Evolutionary conservation across 2,797 vertebrate genomes (phyloP).

Genomic region (Sphenopsis melanotis): DNA sequence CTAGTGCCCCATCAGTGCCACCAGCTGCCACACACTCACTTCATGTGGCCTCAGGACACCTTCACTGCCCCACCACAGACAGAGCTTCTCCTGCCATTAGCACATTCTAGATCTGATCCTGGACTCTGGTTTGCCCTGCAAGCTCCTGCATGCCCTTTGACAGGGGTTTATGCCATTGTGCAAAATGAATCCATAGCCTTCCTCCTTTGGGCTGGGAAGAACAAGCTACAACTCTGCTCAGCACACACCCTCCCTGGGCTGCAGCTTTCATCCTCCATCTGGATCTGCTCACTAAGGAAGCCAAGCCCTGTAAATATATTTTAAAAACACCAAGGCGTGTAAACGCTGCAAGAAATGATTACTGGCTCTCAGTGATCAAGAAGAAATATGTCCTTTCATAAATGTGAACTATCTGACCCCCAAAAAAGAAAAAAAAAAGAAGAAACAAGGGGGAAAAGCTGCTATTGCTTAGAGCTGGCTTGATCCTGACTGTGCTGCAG

Average conservation of each 20-base stretch:
- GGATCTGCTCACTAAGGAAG: background rate
- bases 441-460: background rate
- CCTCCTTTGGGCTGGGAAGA: background rate
- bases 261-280: background rate
- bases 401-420: background rate
- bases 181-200: background rate
- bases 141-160: background rate
- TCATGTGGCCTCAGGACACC: background rate
- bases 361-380: background rate
- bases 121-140: background rate
- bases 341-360: background rate
- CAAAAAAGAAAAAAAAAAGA: background rate
- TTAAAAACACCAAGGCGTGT: background rate
- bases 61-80: background rate
- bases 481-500: background rate
- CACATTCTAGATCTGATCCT: background rate
- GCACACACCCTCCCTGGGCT: background rate
- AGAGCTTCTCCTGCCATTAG: background rate
- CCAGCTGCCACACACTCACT: background rate
- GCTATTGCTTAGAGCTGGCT: background rate
- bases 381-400: background rate
- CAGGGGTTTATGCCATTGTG: background rate
- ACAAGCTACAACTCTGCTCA: background rate
- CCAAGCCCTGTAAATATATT: background rate
- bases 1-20: background rate